Base-by-base conservation (phyloP, 2,797 vertebrate genomes). In the Rhynchotus rufescens region DNA sequence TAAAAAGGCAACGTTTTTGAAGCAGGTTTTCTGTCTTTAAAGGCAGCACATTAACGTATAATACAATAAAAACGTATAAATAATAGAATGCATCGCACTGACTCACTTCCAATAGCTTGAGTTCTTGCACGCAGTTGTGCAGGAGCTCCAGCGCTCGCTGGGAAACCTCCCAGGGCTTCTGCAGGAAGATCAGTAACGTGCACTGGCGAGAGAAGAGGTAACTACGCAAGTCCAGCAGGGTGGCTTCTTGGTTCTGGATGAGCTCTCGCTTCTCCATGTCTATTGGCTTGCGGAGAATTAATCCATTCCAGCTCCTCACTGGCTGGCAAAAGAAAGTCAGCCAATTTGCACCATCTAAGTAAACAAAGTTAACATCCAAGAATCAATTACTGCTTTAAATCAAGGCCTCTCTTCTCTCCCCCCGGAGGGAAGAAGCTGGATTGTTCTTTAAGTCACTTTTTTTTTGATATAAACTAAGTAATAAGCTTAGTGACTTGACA, bases 201-300 rank as follows among this genome's bases (percentile, higher is more conserved):
- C 99, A 99, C 98, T 99, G 99, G 32, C 99, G 98, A 9, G 99
- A 99, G 96, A 99, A 99, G 19, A 99, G 98, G 97, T 99, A 99
- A 95, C 99, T 99, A 49, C 99, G 98, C 95, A 99, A 97, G 90
- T 99, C 99, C 86, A 99, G 95, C 81, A 99, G 97, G 51, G 98
- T 99, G 68, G 99, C 99, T 87, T 99, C 98, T 25, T 98, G 98
- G 17, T 96, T 98, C 98, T 99, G 99, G 72, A 99, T 99, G 80
- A 99, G 94, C 16, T 99, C 99, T 28, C 99, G 97, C 96, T 99
- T 99, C 97, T 99, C 99, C 99, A 99, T 99, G 95, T 99, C 99
- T 59, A 99, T 99, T 22, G 99, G 99, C 40, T 99, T 98, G 47
- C 99, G 98, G 23, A 99, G 98, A 66, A 99, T 96, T 94, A 99